Evolutionary conservation across 2,888 invertebrate species (phyloP).

Genomic region (Dicyrtoma fusca): DNA sequence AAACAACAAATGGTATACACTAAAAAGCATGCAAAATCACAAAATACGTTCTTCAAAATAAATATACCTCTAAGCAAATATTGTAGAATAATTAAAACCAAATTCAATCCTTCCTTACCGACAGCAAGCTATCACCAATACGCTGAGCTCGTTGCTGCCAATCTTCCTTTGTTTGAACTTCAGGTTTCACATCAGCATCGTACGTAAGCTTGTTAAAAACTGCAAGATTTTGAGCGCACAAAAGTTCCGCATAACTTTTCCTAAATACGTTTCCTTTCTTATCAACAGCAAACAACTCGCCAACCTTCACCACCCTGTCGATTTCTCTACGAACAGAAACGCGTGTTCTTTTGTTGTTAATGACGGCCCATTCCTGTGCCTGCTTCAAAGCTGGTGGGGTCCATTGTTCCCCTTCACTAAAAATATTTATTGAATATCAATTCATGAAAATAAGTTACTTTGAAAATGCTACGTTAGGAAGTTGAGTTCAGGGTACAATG

Average conservation of each 20-base stretch:
- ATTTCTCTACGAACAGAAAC: not conserved
- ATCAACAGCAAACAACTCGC: slow-evolving; percentile 10
- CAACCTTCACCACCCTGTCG: not conserved
- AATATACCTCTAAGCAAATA: no score
- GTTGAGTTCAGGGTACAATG: no score
- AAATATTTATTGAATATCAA: no score
- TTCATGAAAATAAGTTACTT: no score
- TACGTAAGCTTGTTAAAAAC: not conserved
- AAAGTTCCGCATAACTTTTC: not conserved
- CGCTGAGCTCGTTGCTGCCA: not conserved
- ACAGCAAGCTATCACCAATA: not conserved
- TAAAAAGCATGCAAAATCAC: no score
- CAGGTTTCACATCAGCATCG: not conserved
- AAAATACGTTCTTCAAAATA: no score
- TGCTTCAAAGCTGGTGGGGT: not conserved
- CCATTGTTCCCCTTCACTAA: slow-evolving; percentile 25
- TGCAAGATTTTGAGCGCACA: slow-evolving; percentile 4
- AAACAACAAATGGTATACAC: no score
- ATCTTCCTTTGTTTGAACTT: not conserved
- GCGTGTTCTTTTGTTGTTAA: not conserved
- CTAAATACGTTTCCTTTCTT: not conserved
- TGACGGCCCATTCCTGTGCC: not conserved
- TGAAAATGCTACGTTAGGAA: no score
- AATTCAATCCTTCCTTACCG: no score
- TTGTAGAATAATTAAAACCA: no score